Conservation (phyloP, 2,888 invertebrate genomes). For the Lucinisca nassula region DNA sequence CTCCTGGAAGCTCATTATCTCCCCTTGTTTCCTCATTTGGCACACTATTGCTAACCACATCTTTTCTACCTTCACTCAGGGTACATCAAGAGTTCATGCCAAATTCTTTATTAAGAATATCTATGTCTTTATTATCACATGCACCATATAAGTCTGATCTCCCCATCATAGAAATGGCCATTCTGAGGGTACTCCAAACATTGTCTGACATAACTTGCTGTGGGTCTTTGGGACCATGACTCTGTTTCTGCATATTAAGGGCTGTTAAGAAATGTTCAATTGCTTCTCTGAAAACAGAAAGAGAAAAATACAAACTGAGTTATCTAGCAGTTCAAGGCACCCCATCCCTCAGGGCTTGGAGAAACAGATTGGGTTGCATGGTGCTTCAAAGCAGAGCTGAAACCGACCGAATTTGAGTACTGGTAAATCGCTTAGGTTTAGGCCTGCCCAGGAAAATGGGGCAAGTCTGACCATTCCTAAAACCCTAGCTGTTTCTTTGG, state of each 20-base stretch:
- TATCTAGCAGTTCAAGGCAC: too few relatives aligned
- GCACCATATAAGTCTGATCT: constrained; percentile 89
- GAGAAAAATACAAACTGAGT: background rate
- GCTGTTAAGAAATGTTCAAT: constrained; percentile 98
- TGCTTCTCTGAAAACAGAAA: constrained; percentile 92
- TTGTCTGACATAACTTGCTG: constrained; percentile 93
- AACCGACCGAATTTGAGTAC: too few relatives aligned
- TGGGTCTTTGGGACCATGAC: constrained; percentile 89
- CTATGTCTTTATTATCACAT: constrained; percentile 89
- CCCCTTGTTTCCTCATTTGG: background rate
- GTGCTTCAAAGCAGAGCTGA: too few relatives aligned
- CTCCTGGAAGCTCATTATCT: constrained; percentile 25
- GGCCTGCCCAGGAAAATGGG: too few relatives aligned
- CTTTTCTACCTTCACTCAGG: background rate
- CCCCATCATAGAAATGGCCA: constrained; percentile 94
- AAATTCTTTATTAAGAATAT: constrained; percentile 86
- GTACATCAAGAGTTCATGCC: constrained; percentile 74
- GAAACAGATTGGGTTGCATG: too few relatives aligned
- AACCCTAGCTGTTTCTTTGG: too few relatives aligned
- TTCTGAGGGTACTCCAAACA: constrained; percentile 97
- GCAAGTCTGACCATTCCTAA: too few relatives aligned
- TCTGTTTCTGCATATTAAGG: constrained; percentile 95
- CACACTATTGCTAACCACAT: background rate
- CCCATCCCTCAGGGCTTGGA: too few relatives aligned
- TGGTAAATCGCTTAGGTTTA: too few relatives aligned